Base-by-base conservation (phyloP, 2,888 invertebrate genomes). In the Spodoptera picta region DNA sequence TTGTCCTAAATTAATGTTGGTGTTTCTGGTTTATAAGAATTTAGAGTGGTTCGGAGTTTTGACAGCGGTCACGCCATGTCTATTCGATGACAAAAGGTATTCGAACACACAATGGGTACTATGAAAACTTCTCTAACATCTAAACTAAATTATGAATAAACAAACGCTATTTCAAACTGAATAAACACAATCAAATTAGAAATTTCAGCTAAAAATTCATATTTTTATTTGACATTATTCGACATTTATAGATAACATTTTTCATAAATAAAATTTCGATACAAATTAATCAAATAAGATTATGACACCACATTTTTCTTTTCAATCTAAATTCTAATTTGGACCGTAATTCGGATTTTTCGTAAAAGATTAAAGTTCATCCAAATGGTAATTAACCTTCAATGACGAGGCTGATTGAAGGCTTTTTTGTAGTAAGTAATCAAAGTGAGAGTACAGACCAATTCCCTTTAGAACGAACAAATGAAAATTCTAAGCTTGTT, bases 301-400 rank as follows among this genome's bases (percentile, higher is more conserved):
- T 52, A 54, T 44, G 44, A 49, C 46, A 56, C 19, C 14, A 1
- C 1, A 43, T 14, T 46, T 47, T 27, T 27, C 36, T 36, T 68
- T 67, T 27, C 44, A 47, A 63, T 69, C 48, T 60, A 53, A 56
- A 56, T 64, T 71, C 70, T 60, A 69, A 57, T 75, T 54, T 14
- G 4, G 46, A 14, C 1, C 27, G 12, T 57, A 61, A 54, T 41
- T 2, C 41, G 43, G 48, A 0, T 44, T 67, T 73, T 60, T 60
- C 52, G 44, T 27, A 3, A 23, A 50, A 23, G 57, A 73, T 61
- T 60, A 51, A 42, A 42, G 23, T 42, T 67, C 44, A 9, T 73
- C 44, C 7, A 52, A 53, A 67, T 24, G 44, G 44, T 27, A 60
- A 73, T 73, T 50, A 54, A 51, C 56, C 44, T 44, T 54, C 53